Percentiles rank a stretch among this genome's conserved stretches.
These are phyloP conservation scores for Xyrauchen texanus DNA, from an alignment of 2,113 vertebrate species.

Conservation along the genomic window DNA sequence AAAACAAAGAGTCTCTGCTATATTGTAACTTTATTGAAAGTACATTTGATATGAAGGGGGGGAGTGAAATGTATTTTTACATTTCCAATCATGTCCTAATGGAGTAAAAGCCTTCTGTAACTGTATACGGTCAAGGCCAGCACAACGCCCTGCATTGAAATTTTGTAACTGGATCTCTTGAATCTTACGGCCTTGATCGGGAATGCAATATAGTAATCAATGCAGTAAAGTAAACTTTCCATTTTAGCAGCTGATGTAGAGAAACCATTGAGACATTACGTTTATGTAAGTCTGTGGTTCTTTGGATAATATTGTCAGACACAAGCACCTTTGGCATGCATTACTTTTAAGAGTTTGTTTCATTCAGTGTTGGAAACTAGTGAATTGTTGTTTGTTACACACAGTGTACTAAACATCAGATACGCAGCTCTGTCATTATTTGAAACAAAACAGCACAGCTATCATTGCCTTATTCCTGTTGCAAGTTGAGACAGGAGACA, in stretches of 20 bases:
- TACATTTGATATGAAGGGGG: too few species aligned
- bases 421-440: not conserved
- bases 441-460: not conserved
- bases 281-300: not conserved
- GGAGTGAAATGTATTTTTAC: not conserved
- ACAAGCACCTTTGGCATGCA: not conserved
- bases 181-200: not conserved
- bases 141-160: not conserved
- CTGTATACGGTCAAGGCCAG: not conserved
- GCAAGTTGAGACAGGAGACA: not conserved
- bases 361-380: not conserved
- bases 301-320: not conserved
- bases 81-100: not conserved
- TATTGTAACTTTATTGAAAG: too few species aligned
- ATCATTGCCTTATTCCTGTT: not conserved
- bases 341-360: not conserved
- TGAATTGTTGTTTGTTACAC: not conserved
- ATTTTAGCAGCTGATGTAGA: constrained; percentile 16
- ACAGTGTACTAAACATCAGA: not conserved
- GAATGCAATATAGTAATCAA: constrained; percentile 41
- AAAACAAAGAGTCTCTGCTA: too few species aligned
- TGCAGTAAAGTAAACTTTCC: constrained; percentile 13
- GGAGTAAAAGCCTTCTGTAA: not conserved
- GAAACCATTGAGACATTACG: constrained; percentile 5
- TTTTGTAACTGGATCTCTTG: constrained; percentile 26